Percentiles rank a stretch among this genome's conserved stretches.
Conservation (phyloP, 1,140 invertebrate genomes). For the Hyles euphorbiae region DNA sequence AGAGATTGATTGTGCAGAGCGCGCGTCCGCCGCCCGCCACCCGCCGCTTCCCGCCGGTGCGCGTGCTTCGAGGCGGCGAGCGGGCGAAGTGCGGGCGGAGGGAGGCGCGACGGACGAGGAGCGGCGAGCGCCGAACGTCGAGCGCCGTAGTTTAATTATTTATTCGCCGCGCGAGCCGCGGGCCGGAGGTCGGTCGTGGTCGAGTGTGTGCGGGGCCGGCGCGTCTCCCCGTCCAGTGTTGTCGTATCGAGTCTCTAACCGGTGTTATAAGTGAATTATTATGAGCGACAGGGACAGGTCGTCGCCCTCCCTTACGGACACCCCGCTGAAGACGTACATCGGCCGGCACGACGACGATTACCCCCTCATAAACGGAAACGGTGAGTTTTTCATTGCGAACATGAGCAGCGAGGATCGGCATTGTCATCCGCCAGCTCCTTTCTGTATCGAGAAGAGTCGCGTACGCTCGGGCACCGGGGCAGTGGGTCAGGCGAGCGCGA, state of each 20-base stretch:
- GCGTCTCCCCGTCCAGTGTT: slow-evolving; percentile 59
- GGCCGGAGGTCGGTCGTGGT: slow-evolving; percentile 68
- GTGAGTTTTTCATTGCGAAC: slow-evolving; percentile 72
- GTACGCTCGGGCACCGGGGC: slow-evolving; percentile 11
- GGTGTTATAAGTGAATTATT: slow-evolving; percentile 64
- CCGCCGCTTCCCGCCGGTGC: no score
- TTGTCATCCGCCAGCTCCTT: not conserved
- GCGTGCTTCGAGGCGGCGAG: slow-evolving; percentile 14
- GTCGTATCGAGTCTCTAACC: slow-evolving; percentile 49
- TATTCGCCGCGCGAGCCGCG: slow-evolving; percentile 67
- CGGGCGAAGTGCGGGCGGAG: not conserved
- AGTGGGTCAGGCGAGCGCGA: slow-evolving; percentile 4
- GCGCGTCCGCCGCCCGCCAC: no score
- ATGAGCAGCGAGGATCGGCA: not conserved
- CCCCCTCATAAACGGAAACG: slow-evolving; percentile 83
- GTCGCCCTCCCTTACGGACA: slow-evolving; percentile 86
- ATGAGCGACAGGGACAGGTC: slow-evolving; percentile 88
- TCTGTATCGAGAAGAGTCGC: not conserved
- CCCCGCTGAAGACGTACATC: slow-evolving; percentile 85
- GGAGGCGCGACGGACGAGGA: slow-evolving; percentile 16
- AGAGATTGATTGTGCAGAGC: slow-evolving; percentile 24
- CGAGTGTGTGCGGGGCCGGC: slow-evolving; percentile 64
- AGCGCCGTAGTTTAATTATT: slow-evolving; percentile 41
- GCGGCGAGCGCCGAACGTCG: slow-evolving; percentile 17
- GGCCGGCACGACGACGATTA: slow-evolving; percentile 85